phyloP scores from a whole-genome alignment of 2,888 invertebrate species.

The Noctua janthe region DNA sequence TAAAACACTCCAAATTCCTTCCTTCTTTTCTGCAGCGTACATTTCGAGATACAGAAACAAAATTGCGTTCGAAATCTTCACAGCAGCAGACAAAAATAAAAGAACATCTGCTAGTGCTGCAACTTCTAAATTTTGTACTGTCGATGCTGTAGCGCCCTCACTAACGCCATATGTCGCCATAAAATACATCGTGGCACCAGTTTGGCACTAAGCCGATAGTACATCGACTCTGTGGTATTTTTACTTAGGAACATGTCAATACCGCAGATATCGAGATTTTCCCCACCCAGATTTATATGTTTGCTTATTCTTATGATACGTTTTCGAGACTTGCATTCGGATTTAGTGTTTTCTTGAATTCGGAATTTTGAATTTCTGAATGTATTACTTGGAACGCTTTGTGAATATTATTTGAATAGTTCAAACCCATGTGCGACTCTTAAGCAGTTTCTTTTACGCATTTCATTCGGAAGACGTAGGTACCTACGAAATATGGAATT shows the following conservation, averaged over 20 bases:
- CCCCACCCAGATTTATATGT: conserved; percentile 55
- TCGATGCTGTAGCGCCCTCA: conserved; percentile 56
- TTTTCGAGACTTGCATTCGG: conserved; percentile 35
- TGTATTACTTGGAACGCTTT: conserved; percentile 58
- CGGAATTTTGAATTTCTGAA: conserved; percentile 53
- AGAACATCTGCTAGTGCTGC: conserved; percentile 25
- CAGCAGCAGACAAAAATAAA: conserved; percentile 50
- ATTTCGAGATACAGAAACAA: conserved; percentile 40
- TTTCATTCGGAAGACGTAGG: conserved; percentile 23
- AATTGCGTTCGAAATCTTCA: conserved; percentile 55
- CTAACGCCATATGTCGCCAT: conserved; percentile 80
- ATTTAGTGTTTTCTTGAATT: conserved; percentile 38
- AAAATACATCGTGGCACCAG: conserved; percentile 77
- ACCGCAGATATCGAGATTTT: conserved; percentile 48
- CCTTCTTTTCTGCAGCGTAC: conserved; percentile 8
- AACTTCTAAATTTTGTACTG: conserved; percentile 61
- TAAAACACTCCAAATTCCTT: conserved; percentile 29
- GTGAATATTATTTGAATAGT: conserved; percentile 66
- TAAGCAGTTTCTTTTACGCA: conserved; percentile 44
- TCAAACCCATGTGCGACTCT: conserved; percentile 45
- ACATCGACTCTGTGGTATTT: conserved; percentile 62
- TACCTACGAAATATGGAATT: conserved; percentile 44
- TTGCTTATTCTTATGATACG: conserved; percentile 53
- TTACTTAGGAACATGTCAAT: conserved; percentile 50
- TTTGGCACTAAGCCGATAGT: conserved; percentile 80